These are phyloP conservation scores for Heliconius eleuchia DNA, from an alignment of 1,140 invertebrate genomes.

Conservation along the genomic window DNA sequence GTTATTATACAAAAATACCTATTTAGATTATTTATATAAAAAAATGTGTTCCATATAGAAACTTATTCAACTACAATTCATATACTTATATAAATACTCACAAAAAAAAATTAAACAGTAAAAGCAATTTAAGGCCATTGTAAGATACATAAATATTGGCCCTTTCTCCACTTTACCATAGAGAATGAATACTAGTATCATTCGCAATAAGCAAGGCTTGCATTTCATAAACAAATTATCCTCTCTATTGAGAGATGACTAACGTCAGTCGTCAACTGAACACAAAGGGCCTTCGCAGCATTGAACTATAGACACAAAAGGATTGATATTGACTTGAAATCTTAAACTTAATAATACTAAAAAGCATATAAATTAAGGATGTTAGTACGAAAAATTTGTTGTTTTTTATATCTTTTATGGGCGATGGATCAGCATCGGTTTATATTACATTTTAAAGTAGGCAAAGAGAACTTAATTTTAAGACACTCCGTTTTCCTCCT, in stretches of 20 bases:
- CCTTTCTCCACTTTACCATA: background rate
- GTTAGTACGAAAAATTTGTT: background rate
- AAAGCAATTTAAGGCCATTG: constrained; percentile 6
- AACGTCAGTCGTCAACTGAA: background rate
- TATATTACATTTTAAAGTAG: too few species aligned
- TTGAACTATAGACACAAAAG: background rate
- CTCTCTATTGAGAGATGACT: background rate
- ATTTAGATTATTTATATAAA: too few species aligned
- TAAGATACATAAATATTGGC: constrained; percentile 2
- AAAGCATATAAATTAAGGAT: background rate
- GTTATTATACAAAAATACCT: too few species aligned
- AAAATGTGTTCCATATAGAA: too few species aligned
- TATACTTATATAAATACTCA: too few species aligned
- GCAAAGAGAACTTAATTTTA: too few species aligned
- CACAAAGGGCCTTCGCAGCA: background rate
- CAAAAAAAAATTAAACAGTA: background rate
- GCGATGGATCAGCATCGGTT: too few species aligned
- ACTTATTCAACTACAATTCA: too few species aligned
- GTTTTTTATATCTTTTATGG: too few species aligned
- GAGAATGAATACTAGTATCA: background rate
- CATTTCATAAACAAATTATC: constrained; percentile 7
- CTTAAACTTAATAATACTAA: constrained; percentile 1
- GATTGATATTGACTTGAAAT: background rate
- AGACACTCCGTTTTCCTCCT: too few species aligned
- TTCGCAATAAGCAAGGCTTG: constrained; percentile 9